Base-by-base conservation (phyloP, 2,797 vertebrate species). In the Zalophus californianus region DNA sequence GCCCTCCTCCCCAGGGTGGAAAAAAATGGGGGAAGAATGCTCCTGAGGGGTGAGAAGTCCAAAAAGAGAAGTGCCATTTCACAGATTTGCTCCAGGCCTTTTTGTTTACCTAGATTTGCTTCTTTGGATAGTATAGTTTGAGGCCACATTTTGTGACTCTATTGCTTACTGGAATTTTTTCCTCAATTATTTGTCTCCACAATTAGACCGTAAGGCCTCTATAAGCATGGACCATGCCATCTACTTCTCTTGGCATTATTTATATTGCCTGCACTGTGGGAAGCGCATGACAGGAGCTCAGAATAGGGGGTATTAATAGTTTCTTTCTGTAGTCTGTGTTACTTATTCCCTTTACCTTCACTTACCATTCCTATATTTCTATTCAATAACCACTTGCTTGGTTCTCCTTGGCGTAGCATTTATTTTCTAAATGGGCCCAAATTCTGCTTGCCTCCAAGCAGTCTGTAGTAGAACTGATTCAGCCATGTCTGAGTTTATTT, bases 401-500 rank as follows among this genome's bases (percentile, higher is more conserved):
- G 48, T 78, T 97, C 84, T 66, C 64, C 66, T 5, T 88, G 77
- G 54, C 91, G 70, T 97, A 73, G 38, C 29, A 4, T 95, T 56
- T 64, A 52, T 86, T 97, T 94, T 96, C 56, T 83, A 77, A 85
- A 90, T 88, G 20, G 56, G 4, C 90, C 64, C 38, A 93, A 93
- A 90, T 96, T 97, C 72, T 97, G 85, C 73, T 58, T 91, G 27
- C 32, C 94, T 96, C 96, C 58, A 41, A 85, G 94, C 91, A 97
- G 90, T 78, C 90, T 86, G 58, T 77, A 95, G 97, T 85, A 0
- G 0, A 29, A 92, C 95, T 93, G 91, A 7, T 93, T 91, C 96
- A 70, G 0, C 85, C 96, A 89, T 86, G 94, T 97, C 90, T 62
- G 64, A 97, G 91, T 97, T 97, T 29, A 41, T 80, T 35, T 77